These are phyloP conservation scores for Drosophila quadrilineata DNA, from an alignment of 1,140 invertebrate species.

Conservation along the genomic window DNA sequence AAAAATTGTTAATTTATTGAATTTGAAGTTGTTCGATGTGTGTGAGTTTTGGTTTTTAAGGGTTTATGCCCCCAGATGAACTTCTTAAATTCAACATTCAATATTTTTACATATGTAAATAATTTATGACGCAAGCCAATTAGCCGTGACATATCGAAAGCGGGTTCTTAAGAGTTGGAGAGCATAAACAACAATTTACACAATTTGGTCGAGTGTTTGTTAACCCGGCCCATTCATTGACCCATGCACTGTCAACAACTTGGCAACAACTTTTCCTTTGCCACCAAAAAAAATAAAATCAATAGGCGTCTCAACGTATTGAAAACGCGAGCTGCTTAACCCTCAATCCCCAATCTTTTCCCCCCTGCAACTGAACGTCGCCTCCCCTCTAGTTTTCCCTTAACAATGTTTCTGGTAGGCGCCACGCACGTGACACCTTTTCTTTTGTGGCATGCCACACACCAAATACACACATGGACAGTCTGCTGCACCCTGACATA, in stretches of 20 bases:
- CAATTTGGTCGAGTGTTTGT: conserved; percentile 11
- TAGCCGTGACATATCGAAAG: too few relatives aligned
- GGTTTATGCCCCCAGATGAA: too few relatives aligned
- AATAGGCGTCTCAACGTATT: conserved; percentile 48
- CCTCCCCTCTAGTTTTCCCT: background rate
- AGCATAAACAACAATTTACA: conserved; percentile 19
- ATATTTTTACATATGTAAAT: too few relatives aligned
- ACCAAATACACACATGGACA: too few relatives aligned
- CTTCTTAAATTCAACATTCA: too few relatives aligned
- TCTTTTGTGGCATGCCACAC: too few relatives aligned
- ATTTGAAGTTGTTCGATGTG: too few relatives aligned
- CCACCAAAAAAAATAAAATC: conserved; percentile 51
- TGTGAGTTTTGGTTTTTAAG: too few relatives aligned
- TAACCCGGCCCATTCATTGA: conserved; percentile 22
- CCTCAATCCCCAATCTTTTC: background rate
- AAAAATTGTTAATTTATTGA: too few relatives aligned
- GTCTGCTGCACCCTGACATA: conserved; percentile 24
- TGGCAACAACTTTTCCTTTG: conserved; percentile 27
- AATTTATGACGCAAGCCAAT: too few relatives aligned
- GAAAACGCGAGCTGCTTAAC: conserved; percentile 31
- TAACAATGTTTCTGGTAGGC: background rate
- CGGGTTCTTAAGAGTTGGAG: too few relatives aligned
- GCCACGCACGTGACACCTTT: conserved; percentile 55
- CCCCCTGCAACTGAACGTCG: background rate
- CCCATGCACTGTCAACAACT: conserved; percentile 53